These are phyloP conservation scores for Apotomis turbidana DNA, from an alignment of 2,888 invertebrate species.

Conservation along the genomic window DNA sequence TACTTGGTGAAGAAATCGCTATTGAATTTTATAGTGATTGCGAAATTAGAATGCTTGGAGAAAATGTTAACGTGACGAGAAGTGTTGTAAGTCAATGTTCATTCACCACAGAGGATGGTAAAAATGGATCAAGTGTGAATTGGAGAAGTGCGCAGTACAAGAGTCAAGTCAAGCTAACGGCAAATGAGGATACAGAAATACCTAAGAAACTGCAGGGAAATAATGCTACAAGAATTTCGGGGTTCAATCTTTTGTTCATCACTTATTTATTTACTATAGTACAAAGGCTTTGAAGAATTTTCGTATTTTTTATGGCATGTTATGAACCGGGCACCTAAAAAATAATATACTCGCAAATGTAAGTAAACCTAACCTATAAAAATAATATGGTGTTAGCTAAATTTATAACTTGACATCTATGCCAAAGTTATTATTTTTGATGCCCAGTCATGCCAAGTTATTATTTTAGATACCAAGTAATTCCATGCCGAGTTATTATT, in stretches of 20 bases:
- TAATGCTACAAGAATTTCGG: not conserved
- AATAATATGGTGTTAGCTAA: too few species aligned
- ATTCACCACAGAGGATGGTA: not conserved
- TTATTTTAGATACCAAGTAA: too few species aligned
- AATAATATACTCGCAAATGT: too few species aligned
- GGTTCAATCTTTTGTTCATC: not conserved
- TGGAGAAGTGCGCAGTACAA: not conserved
- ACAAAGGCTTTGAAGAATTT: constrained; percentile 3
- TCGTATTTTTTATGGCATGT: not conserved
- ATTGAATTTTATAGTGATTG: constrained; percentile 15
- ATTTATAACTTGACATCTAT: too few species aligned
- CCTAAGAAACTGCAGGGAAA: not conserved
- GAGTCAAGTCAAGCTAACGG: not conserved
- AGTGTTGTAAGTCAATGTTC: constrained; percentile 10
- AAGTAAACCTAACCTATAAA: too few species aligned
- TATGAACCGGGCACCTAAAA: too few species aligned
- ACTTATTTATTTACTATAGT: constrained; percentile 4
- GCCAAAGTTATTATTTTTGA: too few species aligned
- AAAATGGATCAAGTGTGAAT: not conserved
- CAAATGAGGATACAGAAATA: not conserved
- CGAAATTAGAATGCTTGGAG: constrained; percentile 6
- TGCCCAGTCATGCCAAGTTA: too few species aligned
- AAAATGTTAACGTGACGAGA: not conserved
- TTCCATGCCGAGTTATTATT: too few species aligned
- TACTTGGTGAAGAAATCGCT: constrained; percentile 11